phyloP scores from a whole-genome alignment of 92 coral and sea anemone species.

The Hydrozoanthus gracilis region DNA sequence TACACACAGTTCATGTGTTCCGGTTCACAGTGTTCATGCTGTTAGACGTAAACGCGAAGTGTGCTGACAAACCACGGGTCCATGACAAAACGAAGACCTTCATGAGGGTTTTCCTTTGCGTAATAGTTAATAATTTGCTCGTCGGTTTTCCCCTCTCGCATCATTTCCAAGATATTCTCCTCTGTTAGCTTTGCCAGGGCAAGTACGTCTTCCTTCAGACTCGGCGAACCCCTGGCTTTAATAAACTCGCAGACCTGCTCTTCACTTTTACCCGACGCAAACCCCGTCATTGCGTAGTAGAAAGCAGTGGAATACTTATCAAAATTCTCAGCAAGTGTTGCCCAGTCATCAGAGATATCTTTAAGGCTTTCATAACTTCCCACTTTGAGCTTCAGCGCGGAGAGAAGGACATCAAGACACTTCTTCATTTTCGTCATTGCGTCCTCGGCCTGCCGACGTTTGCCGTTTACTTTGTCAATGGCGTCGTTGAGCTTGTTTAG shows the following conservation, averaged over 20 bases:
- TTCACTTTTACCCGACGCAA: conserved; percentile 63
- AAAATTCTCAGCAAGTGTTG: conserved; percentile 69
- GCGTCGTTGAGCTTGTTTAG: conserved; percentile 68
- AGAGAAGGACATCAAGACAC: conserved; percentile 67
- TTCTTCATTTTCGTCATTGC: conserved; percentile 64
- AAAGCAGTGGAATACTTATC: conserved; percentile 69
- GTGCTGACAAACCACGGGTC: conserved; percentile 71
- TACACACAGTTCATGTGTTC: too few species aligned
- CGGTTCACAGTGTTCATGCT: too few species aligned
- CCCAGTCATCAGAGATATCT: conserved; percentile 73
- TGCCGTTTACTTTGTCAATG: conserved; percentile 67
- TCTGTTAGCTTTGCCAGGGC: conserved; percentile 66
- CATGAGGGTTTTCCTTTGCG: conserved; percentile 73
- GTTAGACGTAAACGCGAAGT: conserved; percentile 46
- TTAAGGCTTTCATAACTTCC: conserved; percentile 65
- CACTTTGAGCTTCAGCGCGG: conserved; percentile 50
- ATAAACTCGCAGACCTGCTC: conserved; percentile 48
- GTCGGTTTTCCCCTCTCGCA: conserved; percentile 70
- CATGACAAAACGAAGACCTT: conserved; percentile 75
- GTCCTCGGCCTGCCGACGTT: conserved; percentile 55
- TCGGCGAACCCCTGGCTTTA: conserved; percentile 42
- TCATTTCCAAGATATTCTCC: conserved; percentile 70
- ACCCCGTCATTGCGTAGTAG: conserved; percentile 64
- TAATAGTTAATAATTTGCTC: conserved; percentile 65
- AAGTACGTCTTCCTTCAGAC: conserved; percentile 65